These are phyloP conservation scores for Drosophila pectinifera DNA, from an alignment of 1,140 invertebrate genomes.

Conservation along the genomic window DNA sequence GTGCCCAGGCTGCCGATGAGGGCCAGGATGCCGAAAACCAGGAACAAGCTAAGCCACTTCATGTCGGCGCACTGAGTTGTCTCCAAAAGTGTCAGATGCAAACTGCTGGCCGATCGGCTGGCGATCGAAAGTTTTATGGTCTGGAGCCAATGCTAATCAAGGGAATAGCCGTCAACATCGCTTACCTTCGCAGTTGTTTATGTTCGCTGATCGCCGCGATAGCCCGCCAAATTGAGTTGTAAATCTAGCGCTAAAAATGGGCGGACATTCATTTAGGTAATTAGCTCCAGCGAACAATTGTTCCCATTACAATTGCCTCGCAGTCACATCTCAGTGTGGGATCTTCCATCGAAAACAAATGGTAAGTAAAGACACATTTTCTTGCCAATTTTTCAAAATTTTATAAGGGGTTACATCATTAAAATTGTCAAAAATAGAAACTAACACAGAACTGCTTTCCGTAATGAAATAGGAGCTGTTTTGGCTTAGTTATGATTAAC, in stretches of 20 bases:
- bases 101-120: conserved; percentile 45
- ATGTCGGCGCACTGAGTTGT: conserved; percentile 32
- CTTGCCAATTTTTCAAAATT: too few relatives aligned
- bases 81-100: conserved; percentile 9
- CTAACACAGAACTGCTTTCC: too few relatives aligned
- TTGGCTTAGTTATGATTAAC: too few relatives aligned
- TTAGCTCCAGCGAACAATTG: conserved; percentile 55
- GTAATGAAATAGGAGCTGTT: too few relatives aligned
- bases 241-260: conserved; percentile 76
- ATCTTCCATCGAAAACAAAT: conserved; percentile 20
- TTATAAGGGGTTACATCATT: too few relatives aligned
- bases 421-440: too few relatives aligned
- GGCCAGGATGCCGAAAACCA: conserved; percentile 68
- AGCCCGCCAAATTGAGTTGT: conserved; percentile 72
- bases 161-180: conserved; percentile 72
- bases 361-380: too few relatives aligned
- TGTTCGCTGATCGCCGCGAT: conserved; percentile 56
- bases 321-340: conserved; percentile 39
- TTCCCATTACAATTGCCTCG: conserved; percentile 37
- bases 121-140: conserved; percentile 36
- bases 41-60: conserved; percentile 78
- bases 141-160: conserved; percentile 52
- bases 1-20: conserved; percentile 64
- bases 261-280: conserved; percentile 77
- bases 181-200: conserved; percentile 65